Percentiles rank a stretch among this genome's conserved stretches.
Conservation (phyloP, 37 sponge, comb jelly and placozoan species). For the Eunapius fragilis region DNA sequence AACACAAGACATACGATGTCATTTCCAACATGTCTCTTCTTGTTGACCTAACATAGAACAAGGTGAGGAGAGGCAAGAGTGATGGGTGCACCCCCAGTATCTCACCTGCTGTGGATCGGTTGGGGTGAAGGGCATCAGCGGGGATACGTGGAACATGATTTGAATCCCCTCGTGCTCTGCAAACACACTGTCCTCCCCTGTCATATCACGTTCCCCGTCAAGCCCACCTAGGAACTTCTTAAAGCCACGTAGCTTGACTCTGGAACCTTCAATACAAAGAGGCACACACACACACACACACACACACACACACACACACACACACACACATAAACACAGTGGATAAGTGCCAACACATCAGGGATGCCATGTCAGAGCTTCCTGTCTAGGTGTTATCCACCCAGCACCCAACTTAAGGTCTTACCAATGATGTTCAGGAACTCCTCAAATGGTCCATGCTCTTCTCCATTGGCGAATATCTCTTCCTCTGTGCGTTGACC, state of each 20-base stretch:
- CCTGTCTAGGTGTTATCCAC: no score
- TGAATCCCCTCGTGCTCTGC: constrained; percentile 75
- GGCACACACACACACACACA: background rate
- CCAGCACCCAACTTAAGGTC: constrained; percentile 38
- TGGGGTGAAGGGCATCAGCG: constrained; percentile 87
- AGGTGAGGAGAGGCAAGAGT: constrained; percentile 27
- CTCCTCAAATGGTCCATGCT: constrained; percentile 77
- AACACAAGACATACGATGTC: constrained; percentile 95
- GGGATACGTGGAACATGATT: constrained; percentile 96
- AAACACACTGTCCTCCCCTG: constrained; percentile 87
- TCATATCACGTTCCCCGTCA: constrained; percentile 77
- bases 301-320: background rate
- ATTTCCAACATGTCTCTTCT: constrained; percentile 97
- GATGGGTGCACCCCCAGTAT: background rate
- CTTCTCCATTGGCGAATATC: constrained; percentile 82
- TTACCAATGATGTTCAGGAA: constrained; percentile 55
- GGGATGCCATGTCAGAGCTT: no score
- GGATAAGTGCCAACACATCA: background rate
- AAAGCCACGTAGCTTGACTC: constrained; percentile 82
- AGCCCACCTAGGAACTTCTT: constrained; percentile 89
- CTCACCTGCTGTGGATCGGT: constrained; percentile 89
- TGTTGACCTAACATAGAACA: no score
- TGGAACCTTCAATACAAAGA: constrained; percentile 15
- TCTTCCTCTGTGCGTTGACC: constrained; percentile 90
- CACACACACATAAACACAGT: constrained; percentile 48